These are phyloP conservation scores for Phataginus tetradactyla DNA, from an alignment of 2,797 vertebrate species.

Conservation along the genomic window DNA sequence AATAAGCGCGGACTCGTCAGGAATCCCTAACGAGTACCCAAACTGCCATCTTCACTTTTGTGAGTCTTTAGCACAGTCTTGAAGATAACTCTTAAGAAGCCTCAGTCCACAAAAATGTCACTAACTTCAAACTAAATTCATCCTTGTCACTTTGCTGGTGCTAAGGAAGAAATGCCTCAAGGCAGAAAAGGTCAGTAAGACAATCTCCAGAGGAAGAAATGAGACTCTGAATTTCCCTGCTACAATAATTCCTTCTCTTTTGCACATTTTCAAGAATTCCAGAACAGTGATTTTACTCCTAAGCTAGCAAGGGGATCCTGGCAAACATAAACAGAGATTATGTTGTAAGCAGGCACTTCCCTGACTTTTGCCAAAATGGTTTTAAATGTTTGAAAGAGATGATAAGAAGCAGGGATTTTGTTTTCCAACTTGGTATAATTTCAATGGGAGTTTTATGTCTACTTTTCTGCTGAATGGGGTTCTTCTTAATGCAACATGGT, in stretches of 20 bases:
- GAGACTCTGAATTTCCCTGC: not conserved
- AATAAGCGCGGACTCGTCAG: not conserved
- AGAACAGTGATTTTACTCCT: not conserved
- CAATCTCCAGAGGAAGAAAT: not conserved
- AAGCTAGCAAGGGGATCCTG: not conserved
- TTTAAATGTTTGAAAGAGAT: conserved; percentile 28
- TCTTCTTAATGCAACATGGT: not conserved
- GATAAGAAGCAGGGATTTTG: not conserved
- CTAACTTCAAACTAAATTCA: not conserved
- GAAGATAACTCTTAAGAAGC: not conserved
- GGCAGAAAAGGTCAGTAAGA: not conserved
- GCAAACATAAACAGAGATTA: conserved; percentile 19
- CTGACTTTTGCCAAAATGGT: not conserved
- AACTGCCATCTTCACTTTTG: not conserved
- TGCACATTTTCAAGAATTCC: not conserved
- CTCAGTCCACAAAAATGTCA: not conserved
- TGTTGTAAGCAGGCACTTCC: not conserved
- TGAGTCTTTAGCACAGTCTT: not conserved
- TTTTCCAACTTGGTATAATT: not conserved
- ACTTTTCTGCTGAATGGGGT: not conserved
- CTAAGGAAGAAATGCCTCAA: not conserved
- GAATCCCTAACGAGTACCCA: not conserved
- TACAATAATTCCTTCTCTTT: not conserved
- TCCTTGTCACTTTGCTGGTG: not conserved
- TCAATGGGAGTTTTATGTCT: not conserved